Conservation (phyloP, 2,113 vertebrate species). For the Panurus biarmicus region DNA sequence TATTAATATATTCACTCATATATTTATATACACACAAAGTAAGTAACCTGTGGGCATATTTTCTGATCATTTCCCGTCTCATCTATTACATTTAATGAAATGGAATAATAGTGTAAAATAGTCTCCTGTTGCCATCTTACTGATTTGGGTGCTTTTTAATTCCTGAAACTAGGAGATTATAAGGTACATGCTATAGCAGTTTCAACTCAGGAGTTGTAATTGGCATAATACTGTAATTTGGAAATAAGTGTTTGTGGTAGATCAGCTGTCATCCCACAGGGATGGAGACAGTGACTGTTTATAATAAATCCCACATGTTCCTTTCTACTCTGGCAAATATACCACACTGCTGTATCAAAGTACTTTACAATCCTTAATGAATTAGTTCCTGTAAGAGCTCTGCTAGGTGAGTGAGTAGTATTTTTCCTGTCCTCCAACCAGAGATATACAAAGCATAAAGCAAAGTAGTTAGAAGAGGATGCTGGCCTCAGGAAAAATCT, state of each 20-base stretch:
- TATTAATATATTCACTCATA: background rate
- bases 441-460: background rate
- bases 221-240: slow-evolving; percentile 9
- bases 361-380: slow-evolving; percentile 5
- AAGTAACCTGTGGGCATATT: background rate
- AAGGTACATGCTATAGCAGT: background rate
- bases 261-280: slow-evolving; percentile 38
- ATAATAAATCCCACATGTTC: slow-evolving; percentile 36
- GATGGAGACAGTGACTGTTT: slow-evolving; percentile 44
- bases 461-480: background rate
- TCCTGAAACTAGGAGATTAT: slow-evolving; percentile 6
- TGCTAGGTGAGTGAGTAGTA: background rate
- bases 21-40: background rate
- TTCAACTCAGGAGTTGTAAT: slow-evolving; percentile 10
- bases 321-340: background rate
- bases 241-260: slow-evolving; percentile 32
- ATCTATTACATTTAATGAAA: background rate
- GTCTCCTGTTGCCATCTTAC: background rate
- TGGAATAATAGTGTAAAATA: background rate
- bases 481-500: background rate
- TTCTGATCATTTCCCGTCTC: background rate
- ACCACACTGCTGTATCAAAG: background rate
- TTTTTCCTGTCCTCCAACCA: background rate
- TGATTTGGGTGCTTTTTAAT: background rate
- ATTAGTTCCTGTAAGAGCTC: background rate